Conservation (phyloP, 2,113 vertebrate species). For the Strix uralensis region DNA sequence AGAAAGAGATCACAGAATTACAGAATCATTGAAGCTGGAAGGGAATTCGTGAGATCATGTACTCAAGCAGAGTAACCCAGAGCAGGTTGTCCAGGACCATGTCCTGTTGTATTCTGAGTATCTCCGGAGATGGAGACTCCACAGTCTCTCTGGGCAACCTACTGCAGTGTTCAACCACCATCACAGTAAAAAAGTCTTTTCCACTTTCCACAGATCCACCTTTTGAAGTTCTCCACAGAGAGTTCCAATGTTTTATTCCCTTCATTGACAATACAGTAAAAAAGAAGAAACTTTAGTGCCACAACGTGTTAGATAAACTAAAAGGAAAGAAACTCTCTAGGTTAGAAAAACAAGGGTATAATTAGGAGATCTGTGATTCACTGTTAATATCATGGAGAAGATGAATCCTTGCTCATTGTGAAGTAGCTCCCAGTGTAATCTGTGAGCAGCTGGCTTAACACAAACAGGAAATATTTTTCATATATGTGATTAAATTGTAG, state of each 20-base stretch:
- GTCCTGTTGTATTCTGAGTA: background rate
- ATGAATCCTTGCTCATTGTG: background rate
- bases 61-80: background rate
- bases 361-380: background rate
- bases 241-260: background rate
- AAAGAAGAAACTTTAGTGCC: background rate
- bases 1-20: background rate
- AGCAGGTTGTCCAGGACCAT: background rate
- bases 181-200: background rate
- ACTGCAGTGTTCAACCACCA: background rate
- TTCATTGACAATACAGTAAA: background rate
- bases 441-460: background rate
- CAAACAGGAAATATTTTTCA: background rate
- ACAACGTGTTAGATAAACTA: background rate
- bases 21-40: background rate
- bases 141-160: background rate
- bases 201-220: background rate
- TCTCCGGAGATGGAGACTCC: background rate
- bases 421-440: background rate
- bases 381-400: background rate
- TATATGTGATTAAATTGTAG: background rate
- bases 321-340: background rate
- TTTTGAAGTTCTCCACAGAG: background rate
- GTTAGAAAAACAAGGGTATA: background rate
- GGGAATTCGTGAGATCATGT: background rate